These are phyloP conservation scores for Pelobates cultripes DNA, from an alignment of 2,797 vertebrate genomes.

Conservation along the genomic window DNA sequence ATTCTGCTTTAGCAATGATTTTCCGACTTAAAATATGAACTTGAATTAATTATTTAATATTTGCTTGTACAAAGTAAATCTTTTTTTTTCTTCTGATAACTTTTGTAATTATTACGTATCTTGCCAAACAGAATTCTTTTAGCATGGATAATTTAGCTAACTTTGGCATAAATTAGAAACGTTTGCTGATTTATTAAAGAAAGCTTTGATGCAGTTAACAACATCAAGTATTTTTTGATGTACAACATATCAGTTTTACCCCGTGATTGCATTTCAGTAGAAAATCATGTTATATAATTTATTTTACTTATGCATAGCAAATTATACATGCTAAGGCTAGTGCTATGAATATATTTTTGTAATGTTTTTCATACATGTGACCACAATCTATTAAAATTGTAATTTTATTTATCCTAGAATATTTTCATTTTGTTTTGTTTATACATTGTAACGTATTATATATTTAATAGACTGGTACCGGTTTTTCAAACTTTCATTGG, in stretches of 20 bases:
- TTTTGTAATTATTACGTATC: background rate
- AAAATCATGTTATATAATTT: background rate
- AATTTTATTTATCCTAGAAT: too few species aligned
- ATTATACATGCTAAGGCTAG: background rate
- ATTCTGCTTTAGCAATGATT: background rate
- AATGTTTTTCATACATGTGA: background rate
- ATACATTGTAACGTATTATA: too few species aligned
- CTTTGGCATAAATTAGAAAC: constrained; percentile 15
- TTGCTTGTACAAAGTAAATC: constrained; percentile 1
- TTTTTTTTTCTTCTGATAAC: background rate
- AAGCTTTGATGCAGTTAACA: constrained; percentile 3
- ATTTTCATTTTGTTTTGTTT: too few species aligned
- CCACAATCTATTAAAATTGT: too few species aligned
- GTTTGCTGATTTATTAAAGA: constrained; percentile 26
- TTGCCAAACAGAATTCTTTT: constrained; percentile 9
- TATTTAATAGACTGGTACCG: too few species aligned
- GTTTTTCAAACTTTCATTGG: too few species aligned
- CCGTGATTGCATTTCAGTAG: background rate
- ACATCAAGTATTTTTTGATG: constrained; percentile 2
- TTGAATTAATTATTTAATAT: constrained; percentile 1
- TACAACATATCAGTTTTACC: constrained; percentile 8
- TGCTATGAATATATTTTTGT: background rate
- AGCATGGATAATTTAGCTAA: constrained; percentile 22
- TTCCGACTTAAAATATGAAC: background rate
- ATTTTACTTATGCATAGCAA: background rate